These are phyloP conservation scores for Taeniopygia guttata DNA, from an alignment of 2,797 vertebrate genomes.

Conservation along the genomic window DNA sequence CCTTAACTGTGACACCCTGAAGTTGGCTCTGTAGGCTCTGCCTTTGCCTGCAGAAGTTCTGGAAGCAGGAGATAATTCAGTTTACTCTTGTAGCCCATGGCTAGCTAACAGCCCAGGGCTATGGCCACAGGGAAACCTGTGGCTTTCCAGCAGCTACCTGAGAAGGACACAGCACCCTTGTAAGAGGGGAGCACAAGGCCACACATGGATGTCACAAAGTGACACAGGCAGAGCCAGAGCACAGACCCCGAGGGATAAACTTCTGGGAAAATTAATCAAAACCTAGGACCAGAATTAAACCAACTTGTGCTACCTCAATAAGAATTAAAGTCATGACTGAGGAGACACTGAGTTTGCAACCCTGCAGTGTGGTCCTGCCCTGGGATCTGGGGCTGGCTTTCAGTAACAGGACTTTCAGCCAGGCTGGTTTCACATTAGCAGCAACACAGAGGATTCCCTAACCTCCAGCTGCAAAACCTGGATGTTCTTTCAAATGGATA, in stretches of 20 bases:
- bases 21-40: background rate
- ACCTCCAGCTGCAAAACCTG: background rate
- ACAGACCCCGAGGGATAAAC: background rate
- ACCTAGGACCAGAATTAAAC: background rate
- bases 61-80: background rate
- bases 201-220: background rate
- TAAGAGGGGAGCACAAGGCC: background rate
- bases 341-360: accelerated
- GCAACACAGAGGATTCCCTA: background rate
- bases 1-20: background rate
- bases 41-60: background rate
- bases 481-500: background rate
- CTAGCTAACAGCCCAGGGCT: background rate
- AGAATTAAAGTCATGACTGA: background rate
- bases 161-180: accelerated
- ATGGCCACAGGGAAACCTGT: background rate
- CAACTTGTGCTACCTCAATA: background rate
- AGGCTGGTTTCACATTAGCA: background rate
- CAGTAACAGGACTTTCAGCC: background rate
- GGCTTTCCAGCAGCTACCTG: background rate
- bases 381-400: background rate
- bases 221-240: background rate
- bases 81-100: background rate
- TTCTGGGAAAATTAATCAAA: background rate
- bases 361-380: background rate